phyloP scores from a whole-genome alignment of 1,140 invertebrate species.

The Lordiphosa clarofinis region DNA sequence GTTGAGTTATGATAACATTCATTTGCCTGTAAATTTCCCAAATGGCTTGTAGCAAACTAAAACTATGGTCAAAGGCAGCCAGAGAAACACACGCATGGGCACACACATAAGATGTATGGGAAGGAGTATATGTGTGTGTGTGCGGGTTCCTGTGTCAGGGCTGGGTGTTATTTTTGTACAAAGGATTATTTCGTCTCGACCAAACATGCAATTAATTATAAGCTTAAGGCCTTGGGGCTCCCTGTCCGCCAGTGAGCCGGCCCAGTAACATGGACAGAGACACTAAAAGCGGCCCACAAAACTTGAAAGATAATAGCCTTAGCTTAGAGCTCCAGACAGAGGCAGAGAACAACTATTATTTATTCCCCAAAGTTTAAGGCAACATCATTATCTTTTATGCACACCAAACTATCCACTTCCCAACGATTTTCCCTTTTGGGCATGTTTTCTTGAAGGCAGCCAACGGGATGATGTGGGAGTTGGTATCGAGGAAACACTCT shows the following conservation, averaged over 20 bases:
- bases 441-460: constrained; percentile 59
- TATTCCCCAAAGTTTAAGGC: constrained; percentile 78
- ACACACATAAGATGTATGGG: constrained; percentile 47
- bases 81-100: constrained; percentile 32
- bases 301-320: constrained; percentile 79
- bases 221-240: constrained; percentile 79
- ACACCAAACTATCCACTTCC: constrained; percentile 35
- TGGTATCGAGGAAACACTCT: constrained; percentile 26
- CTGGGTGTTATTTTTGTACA: constrained; percentile 69
- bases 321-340: constrained; percentile 58
- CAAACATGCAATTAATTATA: constrained; percentile 80
- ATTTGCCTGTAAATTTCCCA: constrained; percentile 76
- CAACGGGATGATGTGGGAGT: constrained; percentile 1
- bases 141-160: constrained; percentile 14
- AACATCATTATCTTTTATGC: constrained; percentile 79
- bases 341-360: constrained; percentile 65
- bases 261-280: constrained; percentile 50
- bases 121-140: constrained; percentile 9
- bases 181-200: constrained; percentile 80
- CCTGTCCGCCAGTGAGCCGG: constrained; percentile 11
- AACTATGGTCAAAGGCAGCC: constrained; percentile 62
- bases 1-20: constrained; percentile 72
- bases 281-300: constrained; percentile 46
- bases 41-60: constrained; percentile 65
- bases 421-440: constrained; percentile 17